phyloP scores from a whole-genome alignment of 2,797 vertebrate genomes.

The Scleropages formosus region DNA sequence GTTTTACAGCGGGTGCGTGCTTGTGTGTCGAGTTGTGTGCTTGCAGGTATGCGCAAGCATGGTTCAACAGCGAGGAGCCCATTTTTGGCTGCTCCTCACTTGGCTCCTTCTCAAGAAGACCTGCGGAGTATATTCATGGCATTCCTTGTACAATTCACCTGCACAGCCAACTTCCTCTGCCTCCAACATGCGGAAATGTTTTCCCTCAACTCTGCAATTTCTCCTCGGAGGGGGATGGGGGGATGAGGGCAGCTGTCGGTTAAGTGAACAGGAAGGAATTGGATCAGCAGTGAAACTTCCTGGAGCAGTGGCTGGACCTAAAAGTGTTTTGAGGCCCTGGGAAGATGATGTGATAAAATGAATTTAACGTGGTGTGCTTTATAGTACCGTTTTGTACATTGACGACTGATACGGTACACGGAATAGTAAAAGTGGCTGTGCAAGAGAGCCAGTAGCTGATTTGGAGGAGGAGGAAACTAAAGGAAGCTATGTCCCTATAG shows the following conservation, averaged over 20 bases:
- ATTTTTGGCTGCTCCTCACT: not conserved
- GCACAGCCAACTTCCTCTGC: too few relatives aligned
- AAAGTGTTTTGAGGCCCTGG: not conserved
- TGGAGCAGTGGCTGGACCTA: slow-evolving; percentile 32
- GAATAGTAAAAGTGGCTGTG: not conserved
- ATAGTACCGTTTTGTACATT: not conserved
- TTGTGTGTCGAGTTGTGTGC: not conserved
- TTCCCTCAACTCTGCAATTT: not conserved
- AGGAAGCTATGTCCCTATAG: slow-evolving; percentile 51
- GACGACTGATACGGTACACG: not conserved
- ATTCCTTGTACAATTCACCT: too few relatives aligned
- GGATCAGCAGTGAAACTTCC: slow-evolving; percentile 47
- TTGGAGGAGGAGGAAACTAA: slow-evolving; percentile 22
- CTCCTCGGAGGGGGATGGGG: not conserved
- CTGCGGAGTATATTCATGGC: not conserved
- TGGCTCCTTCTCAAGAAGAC: not conserved
- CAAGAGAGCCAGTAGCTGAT: not conserved
- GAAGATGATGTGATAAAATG: not conserved
- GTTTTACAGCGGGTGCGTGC: not conserved
- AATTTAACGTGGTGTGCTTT: not conserved
- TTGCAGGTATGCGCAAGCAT: too few relatives aligned
- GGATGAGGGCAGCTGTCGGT: not conserved
- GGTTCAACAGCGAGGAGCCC: too few relatives aligned
- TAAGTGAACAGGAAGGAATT: slow-evolving; percentile 46
- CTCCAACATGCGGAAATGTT: not conserved